Evolutionary conservation across 2,113 vertebrate genomes (phyloP), one percentile per base, ranked within the genome.

Genomic region (Microtus ochrogaster): DNA sequence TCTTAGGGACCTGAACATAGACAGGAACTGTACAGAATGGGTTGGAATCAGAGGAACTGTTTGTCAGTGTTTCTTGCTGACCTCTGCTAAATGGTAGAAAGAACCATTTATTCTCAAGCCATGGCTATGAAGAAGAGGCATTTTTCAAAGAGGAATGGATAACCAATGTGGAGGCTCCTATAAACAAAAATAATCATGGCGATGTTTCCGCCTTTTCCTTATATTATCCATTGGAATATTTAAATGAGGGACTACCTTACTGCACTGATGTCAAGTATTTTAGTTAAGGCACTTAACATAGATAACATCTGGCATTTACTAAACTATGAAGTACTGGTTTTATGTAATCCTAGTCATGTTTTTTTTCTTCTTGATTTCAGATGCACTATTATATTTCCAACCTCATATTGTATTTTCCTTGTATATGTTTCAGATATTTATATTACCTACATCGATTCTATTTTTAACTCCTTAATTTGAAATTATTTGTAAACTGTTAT

Each of bases 391-490:
- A 19, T 77, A 72, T 90, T 92, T 81, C 26, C 9, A 92, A 91
- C 28, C 65, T 83, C 44, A 66, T 58, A 5, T 52, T 89, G 6
- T 65, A 58, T 92, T 70, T 88, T 77, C 14, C 87, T 91, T 89
- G n/a, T 49, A 19, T 91, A 52, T 88, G 33, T 61, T 88, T 89
- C 52, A 85, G 41, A 72, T 84, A 85, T 72, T 93, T 68, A 70
- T 82, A 89, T 85, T 93, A 47, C 58, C 92, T 92, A 81, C 22
- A 47, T 76, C 7, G 8, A 88, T 61, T 89, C 52, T 82, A 91
- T 91, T 95, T 96, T 97, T 82, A 90, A 90, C 82, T 91, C 86
- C 89, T 84, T 90, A 92, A 92, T 90, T 94, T 92, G 91, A 41
- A 95, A 41, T 94, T 82, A 81, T 76, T 89, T 95, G 36, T 90